Percentiles rank a stretch among this genome's conserved stretches.
Conservation (phyloP, 2,888 invertebrate species). For the Sympetrum striolatum region DNA sequence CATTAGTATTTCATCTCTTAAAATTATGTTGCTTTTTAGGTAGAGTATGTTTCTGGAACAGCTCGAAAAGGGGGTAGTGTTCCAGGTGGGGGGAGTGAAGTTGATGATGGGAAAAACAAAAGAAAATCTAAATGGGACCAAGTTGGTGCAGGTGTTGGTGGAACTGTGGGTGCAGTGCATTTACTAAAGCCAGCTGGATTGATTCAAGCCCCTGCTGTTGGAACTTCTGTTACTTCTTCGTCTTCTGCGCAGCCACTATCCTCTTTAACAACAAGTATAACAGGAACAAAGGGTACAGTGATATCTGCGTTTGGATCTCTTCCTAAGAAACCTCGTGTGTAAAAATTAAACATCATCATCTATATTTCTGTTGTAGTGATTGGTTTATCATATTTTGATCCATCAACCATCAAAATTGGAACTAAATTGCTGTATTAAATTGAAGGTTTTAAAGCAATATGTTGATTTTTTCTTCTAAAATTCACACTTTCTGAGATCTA, state of each 20-base stretch:
- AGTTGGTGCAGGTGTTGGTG: slow-evolving; percentile 63
- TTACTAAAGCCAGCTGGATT: slow-evolving; percentile 53
- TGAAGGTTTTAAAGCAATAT: no score
- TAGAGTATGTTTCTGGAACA: slow-evolving; percentile 82
- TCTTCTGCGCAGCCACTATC: slow-evolving; percentile 68
- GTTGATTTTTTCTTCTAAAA: no score
- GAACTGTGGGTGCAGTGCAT: slow-evolving; percentile 9
- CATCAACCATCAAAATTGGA: background rate
- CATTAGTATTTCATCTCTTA: background rate
- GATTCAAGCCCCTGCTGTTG: slow-evolving; percentile 53
- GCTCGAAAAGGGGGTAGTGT: slow-evolving; percentile 52
- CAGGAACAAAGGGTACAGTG: slow-evolving; percentile 90
- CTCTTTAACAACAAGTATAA: slow-evolving; percentile 75
- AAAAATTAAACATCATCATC: slow-evolving; percentile 50
- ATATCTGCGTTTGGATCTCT: slow-evolving; percentile 93
- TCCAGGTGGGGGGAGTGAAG: slow-evolving; percentile 23
- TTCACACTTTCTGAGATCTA: no score
- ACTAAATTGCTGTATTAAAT: no score
- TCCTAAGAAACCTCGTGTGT: slow-evolving; percentile 77
- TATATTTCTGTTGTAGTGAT: background rate
- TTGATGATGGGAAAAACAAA: slow-evolving; percentile 51
- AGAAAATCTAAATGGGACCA: slow-evolving; percentile 94
- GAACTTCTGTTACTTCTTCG: slow-evolving; percentile 60
- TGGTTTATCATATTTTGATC: background rate
- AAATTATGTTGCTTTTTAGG: slow-evolving; percentile 53